Conservation (phyloP, 2,797 vertebrate genomes). For the Clarias laeviceps region DNA sequence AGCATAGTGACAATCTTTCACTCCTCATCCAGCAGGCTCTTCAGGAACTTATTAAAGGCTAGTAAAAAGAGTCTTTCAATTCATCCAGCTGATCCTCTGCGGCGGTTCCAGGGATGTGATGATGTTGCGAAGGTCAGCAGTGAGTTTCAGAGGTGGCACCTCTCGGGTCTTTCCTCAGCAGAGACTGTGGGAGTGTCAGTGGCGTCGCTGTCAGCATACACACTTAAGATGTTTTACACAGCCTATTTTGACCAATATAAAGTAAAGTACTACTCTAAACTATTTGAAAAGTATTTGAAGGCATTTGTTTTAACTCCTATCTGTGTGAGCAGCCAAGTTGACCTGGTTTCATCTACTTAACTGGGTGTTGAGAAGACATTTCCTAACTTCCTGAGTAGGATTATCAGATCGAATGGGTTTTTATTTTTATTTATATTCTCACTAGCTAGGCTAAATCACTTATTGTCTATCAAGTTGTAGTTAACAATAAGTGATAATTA, state of each 20-base stretch:
- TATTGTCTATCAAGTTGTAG: background rate
- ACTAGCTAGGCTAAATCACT: background rate
- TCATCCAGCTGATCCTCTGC: too few relatives aligned
- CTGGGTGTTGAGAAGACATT: background rate
- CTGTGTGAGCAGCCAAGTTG: background rate
- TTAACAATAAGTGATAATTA: background rate
- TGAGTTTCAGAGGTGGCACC: too few relatives aligned
- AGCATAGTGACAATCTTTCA: too few relatives aligned
- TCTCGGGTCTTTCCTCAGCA: too few relatives aligned
- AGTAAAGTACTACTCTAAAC: background rate
- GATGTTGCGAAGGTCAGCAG: too few relatives aligned
- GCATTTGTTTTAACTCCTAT: background rate
- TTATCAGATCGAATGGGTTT: background rate
- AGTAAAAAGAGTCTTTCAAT: too few relatives aligned
- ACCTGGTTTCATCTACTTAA: background rate
- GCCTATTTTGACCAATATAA: background rate
- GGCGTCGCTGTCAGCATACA: too few relatives aligned
- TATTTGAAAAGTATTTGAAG: background rate
- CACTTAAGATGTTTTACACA: background rate
- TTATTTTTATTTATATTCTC: background rate
- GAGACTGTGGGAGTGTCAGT: too few relatives aligned
- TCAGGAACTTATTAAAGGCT: too few relatives aligned
- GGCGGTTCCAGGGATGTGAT: too few relatives aligned
- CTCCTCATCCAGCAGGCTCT: too few relatives aligned
- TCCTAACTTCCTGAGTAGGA: background rate